phyloP scores from a whole-genome alignment of 1,140 invertebrate species.

The Dinothrombium tinctorium region DNA sequence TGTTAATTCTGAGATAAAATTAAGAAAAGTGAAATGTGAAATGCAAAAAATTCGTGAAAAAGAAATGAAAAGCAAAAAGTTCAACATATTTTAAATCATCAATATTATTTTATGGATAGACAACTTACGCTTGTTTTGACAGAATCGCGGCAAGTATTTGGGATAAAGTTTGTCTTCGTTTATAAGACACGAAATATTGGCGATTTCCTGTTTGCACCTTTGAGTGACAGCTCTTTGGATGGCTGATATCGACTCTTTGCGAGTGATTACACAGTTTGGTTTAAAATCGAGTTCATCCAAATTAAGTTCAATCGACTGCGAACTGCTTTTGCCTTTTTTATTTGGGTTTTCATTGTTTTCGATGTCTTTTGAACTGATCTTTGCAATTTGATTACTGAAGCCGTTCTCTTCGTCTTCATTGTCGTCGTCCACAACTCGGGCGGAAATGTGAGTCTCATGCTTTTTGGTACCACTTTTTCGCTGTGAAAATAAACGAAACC shows the following conservation, averaged over 20 bases:
- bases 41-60: no score
- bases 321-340: constrained; percentile 17
- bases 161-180: constrained; percentile 49
- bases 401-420: background rate
- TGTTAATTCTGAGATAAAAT: constrained; percentile 6
- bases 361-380: background rate
- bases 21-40: background rate
- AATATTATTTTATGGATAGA: background rate
- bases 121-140: constrained; percentile 31
- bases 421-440: background rate
- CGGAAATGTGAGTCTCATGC: background rate
- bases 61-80: no score
- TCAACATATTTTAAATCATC: no score
- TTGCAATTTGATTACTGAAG: background rate
- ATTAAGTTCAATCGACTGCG: constrained; percentile 15
- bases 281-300: constrained; percentile 43
- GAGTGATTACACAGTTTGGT: constrained; percentile 46
- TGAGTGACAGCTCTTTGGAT: constrained; percentile 62
- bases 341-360: background rate
- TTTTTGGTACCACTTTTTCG: background rate
- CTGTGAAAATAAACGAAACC: background rate
- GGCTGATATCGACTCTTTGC: constrained; percentile 62
- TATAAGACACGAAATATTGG: constrained; percentile 56
- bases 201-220: constrained; percentile 59
- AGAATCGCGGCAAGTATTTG: constrained; percentile 41